Evolutionary conservation across 64 coral and sea anemone species (phyloP).

Genomic region (Dendrophyllia cribrosa): DNA sequence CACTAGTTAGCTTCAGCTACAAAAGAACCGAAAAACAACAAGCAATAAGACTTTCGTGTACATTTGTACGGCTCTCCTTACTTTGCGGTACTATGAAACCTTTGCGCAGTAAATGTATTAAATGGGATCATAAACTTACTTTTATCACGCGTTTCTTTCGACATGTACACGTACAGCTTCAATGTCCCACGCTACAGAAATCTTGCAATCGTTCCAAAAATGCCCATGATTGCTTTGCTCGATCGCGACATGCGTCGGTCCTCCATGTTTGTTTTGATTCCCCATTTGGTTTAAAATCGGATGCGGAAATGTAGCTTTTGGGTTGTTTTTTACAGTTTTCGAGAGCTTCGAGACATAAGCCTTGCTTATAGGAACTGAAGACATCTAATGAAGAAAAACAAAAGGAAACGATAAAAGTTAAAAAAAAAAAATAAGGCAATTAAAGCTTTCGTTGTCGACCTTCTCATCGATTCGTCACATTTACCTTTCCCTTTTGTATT

Average conservation of each 20-base stretch:
- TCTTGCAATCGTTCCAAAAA: background rate
- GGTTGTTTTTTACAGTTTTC: background rate
- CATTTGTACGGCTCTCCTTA: no score
- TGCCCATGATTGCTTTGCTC: background rate
- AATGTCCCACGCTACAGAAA: background rate
- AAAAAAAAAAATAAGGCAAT: background rate
- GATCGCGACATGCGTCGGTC: background rate
- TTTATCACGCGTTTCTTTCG: background rate
- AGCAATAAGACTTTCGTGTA: no score
- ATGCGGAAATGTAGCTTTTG: background rate
- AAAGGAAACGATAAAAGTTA: background rate
- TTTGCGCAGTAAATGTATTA: no score
- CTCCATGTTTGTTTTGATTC: background rate
- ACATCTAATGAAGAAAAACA: background rate
- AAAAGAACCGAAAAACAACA: no score
- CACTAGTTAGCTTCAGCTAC: no score
- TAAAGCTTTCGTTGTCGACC: no score
- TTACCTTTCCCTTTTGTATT: no score
- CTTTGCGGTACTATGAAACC: no score
- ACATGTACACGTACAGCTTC: background rate
- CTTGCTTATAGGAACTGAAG: conserved; percentile 35
- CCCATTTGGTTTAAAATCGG: background rate
- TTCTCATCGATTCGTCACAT: no score
- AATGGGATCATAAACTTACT: background rate
- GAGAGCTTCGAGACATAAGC: conserved; percentile 8